These are phyloP conservation scores for Gnathonemus longibarbis DNA, from an alignment of 2,113 vertebrate species.

Conservation along the genomic window DNA sequence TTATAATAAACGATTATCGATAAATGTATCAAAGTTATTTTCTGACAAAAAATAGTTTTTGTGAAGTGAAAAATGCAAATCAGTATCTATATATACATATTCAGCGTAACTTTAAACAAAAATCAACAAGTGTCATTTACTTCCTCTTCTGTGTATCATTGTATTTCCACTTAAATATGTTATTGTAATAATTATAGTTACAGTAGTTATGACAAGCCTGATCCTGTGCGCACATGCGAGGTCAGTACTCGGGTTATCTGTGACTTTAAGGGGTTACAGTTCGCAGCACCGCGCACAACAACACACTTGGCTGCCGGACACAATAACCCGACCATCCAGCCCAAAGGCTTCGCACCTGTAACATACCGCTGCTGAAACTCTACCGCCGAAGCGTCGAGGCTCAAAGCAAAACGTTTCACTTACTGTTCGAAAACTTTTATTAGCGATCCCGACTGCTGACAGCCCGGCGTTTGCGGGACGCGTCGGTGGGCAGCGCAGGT, in stretches of 20 bases:
- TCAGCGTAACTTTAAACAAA: background rate
- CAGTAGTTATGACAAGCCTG: background rate
- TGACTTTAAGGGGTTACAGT: background rate
- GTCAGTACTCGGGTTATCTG: background rate
- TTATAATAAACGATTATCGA: background rate
- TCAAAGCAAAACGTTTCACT: background rate
- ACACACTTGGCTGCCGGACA: background rate
- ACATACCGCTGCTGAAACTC: background rate
- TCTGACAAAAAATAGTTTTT: background rate
- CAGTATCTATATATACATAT: background rate
- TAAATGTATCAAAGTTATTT: background rate
- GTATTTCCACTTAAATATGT: background rate
- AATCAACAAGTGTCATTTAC: background rate
- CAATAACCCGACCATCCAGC: background rate
- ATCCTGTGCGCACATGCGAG: background rate
- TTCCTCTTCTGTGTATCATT: background rate
- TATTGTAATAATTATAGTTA: background rate
- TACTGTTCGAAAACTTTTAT: background rate
- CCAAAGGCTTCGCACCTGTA: background rate
- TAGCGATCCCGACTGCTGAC: background rate
- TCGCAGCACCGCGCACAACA: background rate
- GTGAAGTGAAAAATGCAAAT: background rate
- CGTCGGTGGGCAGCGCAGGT: background rate
- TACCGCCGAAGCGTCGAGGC: background rate
- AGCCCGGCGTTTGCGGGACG: background rate